Evolutionary conservation across 2,888 invertebrate genomes (phyloP).

Genomic region (Cosmopolites sordidus): DNA sequence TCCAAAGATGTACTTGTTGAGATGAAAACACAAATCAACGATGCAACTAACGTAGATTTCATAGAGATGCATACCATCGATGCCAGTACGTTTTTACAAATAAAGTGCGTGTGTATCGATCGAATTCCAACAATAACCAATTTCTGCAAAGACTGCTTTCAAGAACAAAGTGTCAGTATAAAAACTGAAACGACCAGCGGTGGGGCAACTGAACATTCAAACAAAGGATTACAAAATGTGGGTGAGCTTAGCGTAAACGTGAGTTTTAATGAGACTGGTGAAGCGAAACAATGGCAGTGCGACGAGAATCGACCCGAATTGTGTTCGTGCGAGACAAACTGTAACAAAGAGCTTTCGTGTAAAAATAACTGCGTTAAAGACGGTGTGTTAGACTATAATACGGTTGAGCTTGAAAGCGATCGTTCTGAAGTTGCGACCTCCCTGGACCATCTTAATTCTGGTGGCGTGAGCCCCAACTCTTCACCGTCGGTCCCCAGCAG

Average conservation of each 20-base stretch:
- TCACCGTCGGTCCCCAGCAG: conserved; percentile 16
- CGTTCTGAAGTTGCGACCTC: background rate
- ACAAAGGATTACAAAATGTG: conserved; percentile 17
- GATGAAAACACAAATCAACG: too few relatives aligned
- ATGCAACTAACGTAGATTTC: conserved; percentile 9
- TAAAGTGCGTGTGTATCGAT: conserved; percentile 17
- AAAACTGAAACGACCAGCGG: too few relatives aligned
- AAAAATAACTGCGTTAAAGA: background rate
- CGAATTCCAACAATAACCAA: background rate
- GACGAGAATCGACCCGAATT: background rate
- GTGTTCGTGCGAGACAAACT: too few relatives aligned
- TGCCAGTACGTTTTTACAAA: conserved; percentile 17
- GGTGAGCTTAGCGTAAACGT: background rate
- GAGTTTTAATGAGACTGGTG: conserved; percentile 7
- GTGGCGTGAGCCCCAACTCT: conserved; percentile 15
- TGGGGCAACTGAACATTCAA: background rate
- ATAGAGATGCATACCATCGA: conserved; percentile 24
- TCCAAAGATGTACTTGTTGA: too few relatives aligned
- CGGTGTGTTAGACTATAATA: background rate
- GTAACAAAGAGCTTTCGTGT: background rate
- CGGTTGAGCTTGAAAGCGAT: conserved; percentile 10
- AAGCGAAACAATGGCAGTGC: conserved; percentile 4
- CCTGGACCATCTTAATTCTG: conserved; percentile 17
- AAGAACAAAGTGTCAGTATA: background rate
- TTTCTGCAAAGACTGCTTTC: conserved; percentile 23